Percentiles rank a stretch among this genome's conserved stretches.
phyloP scores from a whole-genome alignment of 2,113 vertebrate species.

The Neogobius melanostomus region DNA sequence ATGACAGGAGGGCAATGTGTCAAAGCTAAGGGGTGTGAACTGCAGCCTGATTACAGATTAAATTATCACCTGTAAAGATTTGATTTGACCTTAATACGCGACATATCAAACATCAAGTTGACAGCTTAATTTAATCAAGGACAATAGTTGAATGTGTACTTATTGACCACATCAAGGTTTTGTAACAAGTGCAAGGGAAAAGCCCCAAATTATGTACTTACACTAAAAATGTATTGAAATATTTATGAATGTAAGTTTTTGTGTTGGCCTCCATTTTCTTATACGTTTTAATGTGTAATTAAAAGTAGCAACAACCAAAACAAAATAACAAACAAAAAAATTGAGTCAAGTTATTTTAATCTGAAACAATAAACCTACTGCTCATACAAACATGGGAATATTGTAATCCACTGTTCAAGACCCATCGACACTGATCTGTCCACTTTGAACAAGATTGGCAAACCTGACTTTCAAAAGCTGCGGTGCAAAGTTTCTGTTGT shows the following conservation, averaged over 20 bases:
- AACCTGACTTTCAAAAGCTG: conserved; percentile 41
- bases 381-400: conserved; percentile 68
- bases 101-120: background rate
- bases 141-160: too few species aligned
- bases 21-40: conserved; percentile 26
- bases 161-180: too few species aligned
- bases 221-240: too few species aligned
- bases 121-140: too few species aligned
- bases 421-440: conserved; percentile 39
- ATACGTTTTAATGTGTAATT: too few species aligned
- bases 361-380: conserved; percentile 73
- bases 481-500: conserved; percentile 25
- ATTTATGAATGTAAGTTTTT: too few species aligned
- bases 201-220: too few species aligned
- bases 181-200: too few species aligned
- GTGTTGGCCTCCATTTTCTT: too few species aligned
- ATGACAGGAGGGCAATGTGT: conserved; percentile 53
- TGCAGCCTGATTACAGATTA: background rate
- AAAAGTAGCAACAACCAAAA: background rate
- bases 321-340: conserved; percentile 27
- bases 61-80: background rate
- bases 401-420: conserved; percentile 53
- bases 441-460: conserved; percentile 52
- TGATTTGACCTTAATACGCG: fast-evolving
- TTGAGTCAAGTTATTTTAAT: conserved; percentile 73